Percentiles rank a stretch among this genome's conserved stretches.
Evolutionary conservation across 1,140 invertebrate genomes (phyloP).

Genomic region (Euura lappo): DNA sequence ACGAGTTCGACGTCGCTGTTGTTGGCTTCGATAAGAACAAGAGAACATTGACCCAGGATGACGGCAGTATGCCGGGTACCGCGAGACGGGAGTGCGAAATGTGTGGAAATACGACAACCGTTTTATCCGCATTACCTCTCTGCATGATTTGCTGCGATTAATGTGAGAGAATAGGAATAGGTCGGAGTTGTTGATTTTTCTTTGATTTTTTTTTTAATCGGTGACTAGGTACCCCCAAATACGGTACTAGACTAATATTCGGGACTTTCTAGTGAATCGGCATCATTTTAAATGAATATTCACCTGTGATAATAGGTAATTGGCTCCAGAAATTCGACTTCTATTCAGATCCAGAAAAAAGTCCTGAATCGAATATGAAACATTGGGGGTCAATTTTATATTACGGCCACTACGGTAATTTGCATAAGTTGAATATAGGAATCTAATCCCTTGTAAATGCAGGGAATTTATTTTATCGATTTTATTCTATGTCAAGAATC

Average conservation of each 20-base stretch:
- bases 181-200: neutral
- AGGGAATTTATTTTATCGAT: neutral
- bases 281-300: neutral
- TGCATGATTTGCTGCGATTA: neutral
- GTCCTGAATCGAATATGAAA: neutral
- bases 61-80: neutral
- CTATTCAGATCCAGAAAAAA: neutral
- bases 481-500: no score
- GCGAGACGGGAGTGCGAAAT: neutral
- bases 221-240: neutral
- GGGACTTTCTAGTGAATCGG: neutral
- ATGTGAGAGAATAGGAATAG: neutral
- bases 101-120: neutral
- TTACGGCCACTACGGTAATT: neutral
- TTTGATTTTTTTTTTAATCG: neutral
- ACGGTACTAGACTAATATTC: no score
- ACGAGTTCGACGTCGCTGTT: constrained; percentile 46
- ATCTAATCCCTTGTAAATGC: neutral
- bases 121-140: neutral
- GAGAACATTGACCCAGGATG: constrained; percentile 16
- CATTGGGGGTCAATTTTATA: neutral
- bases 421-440: neutral
- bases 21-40: constrained; percentile 28
- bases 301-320: constrained; percentile 1
- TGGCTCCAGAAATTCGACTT: neutral